phyloP scores from a whole-genome alignment of 2,113 vertebrate species.

The Bubo bubo region DNA sequence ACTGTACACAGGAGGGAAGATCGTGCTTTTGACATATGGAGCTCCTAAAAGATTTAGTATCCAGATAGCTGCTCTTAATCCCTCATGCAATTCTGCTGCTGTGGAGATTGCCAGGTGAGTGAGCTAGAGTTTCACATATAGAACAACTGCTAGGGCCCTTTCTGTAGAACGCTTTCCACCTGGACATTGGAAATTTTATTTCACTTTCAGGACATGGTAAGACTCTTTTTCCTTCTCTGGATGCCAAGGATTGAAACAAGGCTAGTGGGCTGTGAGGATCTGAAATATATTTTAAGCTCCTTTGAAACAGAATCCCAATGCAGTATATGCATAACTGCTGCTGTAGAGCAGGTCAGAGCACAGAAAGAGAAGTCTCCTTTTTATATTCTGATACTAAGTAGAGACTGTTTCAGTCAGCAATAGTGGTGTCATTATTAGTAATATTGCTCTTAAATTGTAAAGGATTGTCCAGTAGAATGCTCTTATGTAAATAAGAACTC shows the following conservation, averaged over 20 bases:
- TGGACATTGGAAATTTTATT: not conserved
- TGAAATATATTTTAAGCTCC: not conserved
- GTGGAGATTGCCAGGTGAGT: not conserved
- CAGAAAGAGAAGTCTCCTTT: not conserved
- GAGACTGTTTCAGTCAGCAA: not conserved
- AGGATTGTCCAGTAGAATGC: not conserved
- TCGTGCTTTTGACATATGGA: not conserved
- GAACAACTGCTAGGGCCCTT: not conserved
- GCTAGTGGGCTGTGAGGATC: not conserved
- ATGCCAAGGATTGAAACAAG: not conserved
- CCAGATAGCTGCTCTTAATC: not conserved
- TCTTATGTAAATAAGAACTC: not conserved
- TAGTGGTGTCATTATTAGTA: not conserved
- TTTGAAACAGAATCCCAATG: not conserved
- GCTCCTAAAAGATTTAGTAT: not conserved
- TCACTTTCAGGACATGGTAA: not conserved
- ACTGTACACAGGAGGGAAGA: not conserved
- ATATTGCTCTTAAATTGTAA: not conserved
- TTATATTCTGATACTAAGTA: not conserved
- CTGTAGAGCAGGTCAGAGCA: not conserved
- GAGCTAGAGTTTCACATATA: not conserved
- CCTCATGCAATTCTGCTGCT: not conserved
- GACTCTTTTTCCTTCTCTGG: not conserved
- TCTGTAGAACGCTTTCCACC: not conserved
- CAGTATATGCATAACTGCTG: not conserved